These are phyloP conservation scores for Amblyraja radiata DNA, from an alignment of 2,797 vertebrate species.

Conservation along the genomic window DNA sequence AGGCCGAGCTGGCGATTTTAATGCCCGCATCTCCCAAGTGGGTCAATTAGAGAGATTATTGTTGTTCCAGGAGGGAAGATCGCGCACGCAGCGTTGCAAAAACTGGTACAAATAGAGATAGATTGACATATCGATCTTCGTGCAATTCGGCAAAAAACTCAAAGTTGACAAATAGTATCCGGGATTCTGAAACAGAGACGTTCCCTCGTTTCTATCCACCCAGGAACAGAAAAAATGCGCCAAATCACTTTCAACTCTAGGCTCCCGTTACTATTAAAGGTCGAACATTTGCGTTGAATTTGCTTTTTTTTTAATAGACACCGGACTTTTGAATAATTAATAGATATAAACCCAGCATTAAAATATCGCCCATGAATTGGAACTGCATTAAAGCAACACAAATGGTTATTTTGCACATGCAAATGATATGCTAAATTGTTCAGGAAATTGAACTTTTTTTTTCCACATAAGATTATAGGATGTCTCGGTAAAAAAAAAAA, in stretches of 20 bases:
- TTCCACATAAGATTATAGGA: background rate
- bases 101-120: conserved; percentile 78
- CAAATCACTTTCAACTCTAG: background rate
- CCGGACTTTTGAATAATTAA: conserved; percentile 14
- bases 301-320: too few species aligned
- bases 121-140: conserved; percentile 87
- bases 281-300: background rate
- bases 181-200: conserved; percentile 50
- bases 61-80: conserved; percentile 96
- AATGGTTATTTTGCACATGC: conserved; percentile 24
- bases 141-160: conserved; percentile 57
- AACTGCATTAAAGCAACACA: background rate
- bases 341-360: background rate
- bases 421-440: conserved; percentile 22
- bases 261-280: background rate
- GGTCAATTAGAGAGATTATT: conserved; percentile 99
- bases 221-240: background rate
- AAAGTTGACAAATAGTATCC: conserved; percentile 57
- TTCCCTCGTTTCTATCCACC: conserved; percentile 42
- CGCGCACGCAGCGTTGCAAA: conserved; percentile 64
- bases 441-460: conserved; percentile 18
- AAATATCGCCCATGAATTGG: background rate
- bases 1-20: conserved; percentile 69
- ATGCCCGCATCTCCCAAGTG: conserved; percentile 88
- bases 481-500: background rate